Evolutionary conservation across 1,140 invertebrate species (phyloP).

Genomic region (Drosophila lacteicornis): DNA sequence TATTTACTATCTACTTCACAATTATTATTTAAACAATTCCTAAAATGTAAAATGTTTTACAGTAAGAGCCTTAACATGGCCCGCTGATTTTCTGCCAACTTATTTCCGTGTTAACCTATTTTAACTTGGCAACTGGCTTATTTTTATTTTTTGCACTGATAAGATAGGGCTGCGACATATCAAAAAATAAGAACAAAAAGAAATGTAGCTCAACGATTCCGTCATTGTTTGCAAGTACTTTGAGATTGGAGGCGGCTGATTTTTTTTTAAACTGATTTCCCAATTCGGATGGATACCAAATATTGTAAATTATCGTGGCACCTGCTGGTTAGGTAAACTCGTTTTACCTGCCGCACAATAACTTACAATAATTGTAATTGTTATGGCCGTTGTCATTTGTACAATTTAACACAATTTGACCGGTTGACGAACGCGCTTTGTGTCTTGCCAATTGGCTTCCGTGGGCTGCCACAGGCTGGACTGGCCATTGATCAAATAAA

Average conservation of each 20-base stretch:
- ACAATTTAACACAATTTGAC: conserved; percentile 50
- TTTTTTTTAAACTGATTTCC: conserved; percentile 7
- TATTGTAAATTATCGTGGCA: conserved; percentile 18
- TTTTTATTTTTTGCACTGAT: conserved; percentile 16
- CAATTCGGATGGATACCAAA: conserved; percentile 11
- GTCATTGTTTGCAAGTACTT: conserved; percentile 31
- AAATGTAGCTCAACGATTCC: conserved; percentile 17
- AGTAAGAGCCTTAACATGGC: background rate
- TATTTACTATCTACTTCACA: background rate
- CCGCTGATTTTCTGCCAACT: background rate
- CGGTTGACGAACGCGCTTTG: conserved; percentile 46
- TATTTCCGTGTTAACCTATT: conserved; percentile 12
- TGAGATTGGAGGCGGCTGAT: conserved; percentile 9
- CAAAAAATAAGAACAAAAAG: background rate
- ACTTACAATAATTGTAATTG: conserved; percentile 53
- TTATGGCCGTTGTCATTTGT: conserved; percentile 29
- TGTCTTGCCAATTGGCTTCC: conserved; percentile 41
- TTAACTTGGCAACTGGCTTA: conserved; percentile 1
- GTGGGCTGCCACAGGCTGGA: conserved; percentile 16
- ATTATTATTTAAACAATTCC: conserved; percentile 9
- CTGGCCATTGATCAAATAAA: conserved; percentile 43
- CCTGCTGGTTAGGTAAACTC: conserved; percentile 29
- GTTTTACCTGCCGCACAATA: conserved; percentile 39
- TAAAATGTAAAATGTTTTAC: conserved; percentile 2
- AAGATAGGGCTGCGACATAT: conserved; percentile 28